Evolutionary conservation across 2,797 vertebrate genomes (phyloP).

Genomic region (Rhinatrema bivittatum): DNA sequence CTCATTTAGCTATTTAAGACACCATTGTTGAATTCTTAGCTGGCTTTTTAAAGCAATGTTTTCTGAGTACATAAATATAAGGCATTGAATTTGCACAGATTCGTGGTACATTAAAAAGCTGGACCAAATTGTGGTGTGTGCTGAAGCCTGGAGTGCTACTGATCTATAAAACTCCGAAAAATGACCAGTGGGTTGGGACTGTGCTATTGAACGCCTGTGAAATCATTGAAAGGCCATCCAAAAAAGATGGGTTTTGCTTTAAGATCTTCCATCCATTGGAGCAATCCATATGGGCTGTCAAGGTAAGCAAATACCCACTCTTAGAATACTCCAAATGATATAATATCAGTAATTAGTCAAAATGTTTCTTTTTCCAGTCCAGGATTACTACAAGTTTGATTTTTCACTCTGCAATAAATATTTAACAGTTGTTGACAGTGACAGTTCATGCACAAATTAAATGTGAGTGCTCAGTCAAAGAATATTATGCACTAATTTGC

Average conservation of each 20-base stretch:
- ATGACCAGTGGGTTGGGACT: constrained; percentile 96
- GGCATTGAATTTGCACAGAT: constrained; percentile 81
- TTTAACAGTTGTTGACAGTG: too few relatives aligned
- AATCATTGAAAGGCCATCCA: constrained; percentile 95
- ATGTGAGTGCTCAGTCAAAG: too few relatives aligned
- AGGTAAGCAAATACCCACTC: constrained; percentile 62
- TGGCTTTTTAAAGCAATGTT: too few relatives aligned
- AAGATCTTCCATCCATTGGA: constrained; percentile 97
- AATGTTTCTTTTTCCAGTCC: constrained; percentile 1
- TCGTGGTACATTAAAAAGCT: constrained; percentile 93
- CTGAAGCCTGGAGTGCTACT: constrained; percentile 93
- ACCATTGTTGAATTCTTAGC: too few relatives aligned
- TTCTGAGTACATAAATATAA: too few relatives aligned
- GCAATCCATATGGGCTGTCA: constrained; percentile 96
- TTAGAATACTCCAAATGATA: too few relatives aligned
- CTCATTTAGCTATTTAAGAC: too few relatives aligned
- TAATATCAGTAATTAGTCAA: too few relatives aligned
- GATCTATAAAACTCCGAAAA: constrained; percentile 95
- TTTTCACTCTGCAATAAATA: too few relatives aligned
- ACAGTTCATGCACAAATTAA: too few relatives aligned
- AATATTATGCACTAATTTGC: too few relatives aligned
- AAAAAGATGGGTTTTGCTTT: constrained; percentile 98
- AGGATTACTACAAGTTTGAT: not conserved
- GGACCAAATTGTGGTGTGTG: constrained; percentile 98
- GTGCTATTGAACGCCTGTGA: constrained; percentile 95